Conservation (phyloP, 2,113 vertebrate species). For the Meriones unguiculatus region DNA sequence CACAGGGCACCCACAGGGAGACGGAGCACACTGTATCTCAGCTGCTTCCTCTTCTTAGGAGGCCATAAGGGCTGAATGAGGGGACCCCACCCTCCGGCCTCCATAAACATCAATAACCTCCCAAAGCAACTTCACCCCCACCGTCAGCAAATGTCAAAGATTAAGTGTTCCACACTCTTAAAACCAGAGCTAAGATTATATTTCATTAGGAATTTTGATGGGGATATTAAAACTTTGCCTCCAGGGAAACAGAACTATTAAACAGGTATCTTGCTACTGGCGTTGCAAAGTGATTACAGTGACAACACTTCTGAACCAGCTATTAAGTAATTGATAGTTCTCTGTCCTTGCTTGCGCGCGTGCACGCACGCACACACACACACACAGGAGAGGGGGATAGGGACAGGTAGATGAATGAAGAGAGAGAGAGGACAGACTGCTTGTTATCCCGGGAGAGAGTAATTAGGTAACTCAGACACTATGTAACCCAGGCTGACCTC, state of each 20-base stretch:
- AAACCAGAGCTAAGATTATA: not conserved
- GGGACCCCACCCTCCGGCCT: too few species aligned
- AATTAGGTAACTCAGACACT: not conserved
- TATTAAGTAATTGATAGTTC: constrained; percentile 1
- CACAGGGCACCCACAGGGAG: not conserved
- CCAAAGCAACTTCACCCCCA: not conserved
- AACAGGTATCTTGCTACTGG: not conserved
- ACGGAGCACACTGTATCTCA: not conserved
- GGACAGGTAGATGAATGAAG: not conserved
- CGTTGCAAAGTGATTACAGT: not conserved
- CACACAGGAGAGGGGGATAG: not conserved
- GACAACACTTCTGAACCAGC: not conserved
- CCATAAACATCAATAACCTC: not conserved
- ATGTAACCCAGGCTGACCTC: not conserved
- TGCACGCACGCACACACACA: not conserved
- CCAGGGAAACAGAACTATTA: constrained; percentile 20
- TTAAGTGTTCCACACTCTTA: not conserved
- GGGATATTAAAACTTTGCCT: not conserved
- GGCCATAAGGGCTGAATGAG: not conserved
- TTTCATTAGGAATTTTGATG: not conserved
- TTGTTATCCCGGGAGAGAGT: not conserved
- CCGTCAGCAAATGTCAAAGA: not conserved
- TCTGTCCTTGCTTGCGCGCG: not conserved
- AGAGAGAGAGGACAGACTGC: not conserved
- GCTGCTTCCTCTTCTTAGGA: not conserved